Evolutionary conservation across 2,888 invertebrate species (phyloP), one percentile per base, ranked within the genome.

Genomic region (Asteroscopus sphinx): DNA sequence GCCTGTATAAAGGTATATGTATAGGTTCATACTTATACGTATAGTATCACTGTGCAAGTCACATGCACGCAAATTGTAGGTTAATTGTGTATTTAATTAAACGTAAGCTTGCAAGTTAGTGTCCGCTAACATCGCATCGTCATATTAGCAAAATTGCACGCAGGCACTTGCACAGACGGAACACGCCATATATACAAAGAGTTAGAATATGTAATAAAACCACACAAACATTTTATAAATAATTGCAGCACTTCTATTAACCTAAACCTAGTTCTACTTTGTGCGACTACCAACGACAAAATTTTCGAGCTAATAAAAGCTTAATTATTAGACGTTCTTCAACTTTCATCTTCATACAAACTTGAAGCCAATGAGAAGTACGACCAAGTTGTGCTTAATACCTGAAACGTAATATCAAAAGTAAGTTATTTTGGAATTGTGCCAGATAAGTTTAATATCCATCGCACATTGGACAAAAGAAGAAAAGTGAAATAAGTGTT

Each of bases 361-460:
- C 44, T 80, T 12, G 65, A 71, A 33, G 67, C 72, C 8, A 89
- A 45, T 0, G 88, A 87, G 40, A 86, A 88, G 62, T 90, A 89
- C 0, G 88, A 88, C 88, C 87, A 89, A 16, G 88, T 83, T 7
- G 83, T 82, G 49, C 35, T 35, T 15, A 35, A 1, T 15, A 35
- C 35, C 35, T 35, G 81, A 53, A 86, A 84, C 39, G 35, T 48
- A 49, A 52, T 58, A 51, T 45, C 36, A 11, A 37, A 48, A 42
- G 7, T 49, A 42, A 42, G 26, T 32, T n/a, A 0, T 0, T 1
- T 36, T 26, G 11, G 21, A 62, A 39, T 5, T 36, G 17, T 32
- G 8, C 33, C 11, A 46, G 16, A 3, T 1, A n/a, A 21, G 15
- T n/a, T 47, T 3, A 13, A 9, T 16, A 1, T 36, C 4, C 7